Evolutionary conservation across 2,797 vertebrate species (phyloP), one percentile per base, ranked within the genome.

Genomic region (Agapornis canus): DNA sequence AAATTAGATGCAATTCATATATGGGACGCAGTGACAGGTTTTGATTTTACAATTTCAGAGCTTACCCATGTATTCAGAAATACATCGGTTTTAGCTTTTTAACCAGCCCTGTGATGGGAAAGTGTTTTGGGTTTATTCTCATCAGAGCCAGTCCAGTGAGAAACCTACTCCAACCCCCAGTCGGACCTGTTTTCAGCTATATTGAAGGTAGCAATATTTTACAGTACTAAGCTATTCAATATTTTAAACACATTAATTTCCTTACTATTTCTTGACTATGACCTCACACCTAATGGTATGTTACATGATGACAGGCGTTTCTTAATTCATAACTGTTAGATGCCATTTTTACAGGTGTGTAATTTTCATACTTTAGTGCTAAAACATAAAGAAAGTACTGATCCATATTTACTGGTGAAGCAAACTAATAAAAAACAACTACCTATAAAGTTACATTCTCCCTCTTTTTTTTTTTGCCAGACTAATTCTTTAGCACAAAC

Each of bases 401-500:
- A 97, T 95, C 96, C 96, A 97, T 96, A 96, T 97, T 97, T 97
- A 97, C 92, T 98, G 96, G 54, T 96, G 96, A 92, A 97, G 96
- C 91, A 92, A 96, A 96, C 95, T 97, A 98, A 98, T 98, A 97
- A 97, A 97, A 97, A 97, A 92, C 96, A 97, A 97, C 97, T 97
- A 98, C 97, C 97, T 98, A 97, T 96, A 97, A 90, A 96, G 90
- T 95, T 96, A 97, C 92, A 97, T 92, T 97, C 93, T 97, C 92
- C 97, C 97, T 97, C 95, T 93, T 97, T 97, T 96, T 91, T 35
- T 97, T 95, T 97, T 96, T 97, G 96, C 96, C 97, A 97, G 95
- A 96, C 96, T 94, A 96, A 96, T 97, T 92, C 91, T 89, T 95
- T 92, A 97, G 94, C 66, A 89, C 66, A 95, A 96, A 86, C 47